Base-by-base conservation (phyloP, 1,140 invertebrate species). In the Lysiphlebus fabarum region DNA sequence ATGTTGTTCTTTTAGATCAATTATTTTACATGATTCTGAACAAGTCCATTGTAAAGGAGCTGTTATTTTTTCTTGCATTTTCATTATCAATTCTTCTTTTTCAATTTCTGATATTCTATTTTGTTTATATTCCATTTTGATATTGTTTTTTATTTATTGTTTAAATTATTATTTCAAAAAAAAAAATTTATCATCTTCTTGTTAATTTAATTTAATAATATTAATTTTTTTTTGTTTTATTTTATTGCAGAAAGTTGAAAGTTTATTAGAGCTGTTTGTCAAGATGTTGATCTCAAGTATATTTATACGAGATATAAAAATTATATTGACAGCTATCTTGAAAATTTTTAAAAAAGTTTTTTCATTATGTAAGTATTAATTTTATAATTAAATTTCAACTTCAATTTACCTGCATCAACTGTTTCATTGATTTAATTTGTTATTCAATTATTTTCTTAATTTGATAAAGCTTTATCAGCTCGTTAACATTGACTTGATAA, bases 31-130 rank as follows among this genome's bases (percentile, higher is more conserved):
- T 3, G 80, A 82, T 44, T 72, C 68, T 2, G 79, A 67, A 11
- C 82, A 70, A 9, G 79, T 75, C 86, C 86, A 87, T 9, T 81
- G 73, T 0, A 85, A 71, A 0, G 85, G 85, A 0, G 81, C 80
- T 58, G 77, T 80, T 53, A 86, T 83, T 44, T 79, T 66, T 9
- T 37, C 33, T 33, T 69, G 57, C 10, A 63, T 62, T 6, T 53
- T 57, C 0, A 70, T 3, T 5, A 49, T 33, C n/a, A n/a, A 38
- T 6, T 63, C 56, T 5, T 70, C 57, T 17, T 62, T 61, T 2
- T 64, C 47, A 7, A 58, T 17, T n/a, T 36, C 43, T 42, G 47
- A 58, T 4, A 40, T 14, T 4, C 11, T 33, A 11, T 26, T 43
- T 34, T 7, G 6, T 10, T 37, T n/a, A 12, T 44, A 14, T 33